These are phyloP conservation scores for Pachypeltis micranthus DNA, from an alignment of 1,140 invertebrate genomes.

Conservation along the genomic window DNA sequence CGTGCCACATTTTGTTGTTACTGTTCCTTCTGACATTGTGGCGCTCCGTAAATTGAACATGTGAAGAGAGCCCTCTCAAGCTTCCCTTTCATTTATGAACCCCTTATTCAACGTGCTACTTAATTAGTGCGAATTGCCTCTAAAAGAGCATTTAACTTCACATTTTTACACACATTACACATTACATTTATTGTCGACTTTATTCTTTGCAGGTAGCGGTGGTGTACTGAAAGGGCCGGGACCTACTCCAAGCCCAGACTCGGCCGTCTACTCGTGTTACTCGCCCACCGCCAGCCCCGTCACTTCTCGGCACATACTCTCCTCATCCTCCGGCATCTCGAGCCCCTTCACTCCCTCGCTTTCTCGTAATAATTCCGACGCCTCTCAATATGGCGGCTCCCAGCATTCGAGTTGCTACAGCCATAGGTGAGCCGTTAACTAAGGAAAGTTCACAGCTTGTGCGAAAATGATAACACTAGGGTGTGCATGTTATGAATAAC, in stretches of 20 bases:
- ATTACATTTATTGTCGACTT: too few relatives aligned
- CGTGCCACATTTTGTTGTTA: too few relatives aligned
- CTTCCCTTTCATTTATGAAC: too few relatives aligned
- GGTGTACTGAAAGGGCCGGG: slow-evolving; percentile 24
- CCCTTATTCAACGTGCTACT: too few relatives aligned
- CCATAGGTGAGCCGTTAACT: slow-evolving; percentile 44
- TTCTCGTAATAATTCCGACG: slow-evolving; percentile 79
- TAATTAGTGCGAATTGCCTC: too few relatives aligned
- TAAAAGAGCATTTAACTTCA: neutral
- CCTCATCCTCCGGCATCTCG: slow-evolving; percentile 37
- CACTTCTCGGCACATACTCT: slow-evolving; percentile 60
- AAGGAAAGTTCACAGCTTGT: too few relatives aligned
- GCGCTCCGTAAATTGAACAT: too few relatives aligned
- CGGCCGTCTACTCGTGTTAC: slow-evolving; percentile 76
- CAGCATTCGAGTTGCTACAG: slow-evolving; percentile 64
- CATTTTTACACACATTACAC: too few relatives aligned
- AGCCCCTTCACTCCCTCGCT: slow-evolving; percentile 64
- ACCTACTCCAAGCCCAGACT: slow-evolving; percentile 66
- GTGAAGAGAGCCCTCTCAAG: too few relatives aligned
- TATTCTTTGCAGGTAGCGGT: slow-evolving; percentile 20
- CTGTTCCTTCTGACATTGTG: too few relatives aligned
- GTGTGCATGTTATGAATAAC: too few relatives aligned
- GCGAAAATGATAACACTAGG: too few relatives aligned
- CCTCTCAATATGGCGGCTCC: slow-evolving; percentile 47
- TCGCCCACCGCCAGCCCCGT: slow-evolving; percentile 70